Conservation (phyloP, 2,888 invertebrate genomes). For the Malachius bipustulatus region DNA sequence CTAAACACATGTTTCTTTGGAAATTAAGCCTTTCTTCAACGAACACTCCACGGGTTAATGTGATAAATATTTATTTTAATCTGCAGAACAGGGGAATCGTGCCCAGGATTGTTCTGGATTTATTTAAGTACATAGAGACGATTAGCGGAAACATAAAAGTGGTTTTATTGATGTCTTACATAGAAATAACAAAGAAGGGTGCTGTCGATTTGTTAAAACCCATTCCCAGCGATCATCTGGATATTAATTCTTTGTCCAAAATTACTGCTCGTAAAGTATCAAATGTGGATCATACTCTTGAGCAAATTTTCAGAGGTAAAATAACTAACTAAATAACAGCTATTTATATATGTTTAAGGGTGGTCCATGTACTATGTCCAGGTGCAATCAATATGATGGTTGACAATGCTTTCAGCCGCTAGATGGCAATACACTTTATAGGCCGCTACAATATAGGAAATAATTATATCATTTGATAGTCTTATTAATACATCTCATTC, state of each 20-base stretch:
- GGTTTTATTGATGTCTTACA: conserved; percentile 31
- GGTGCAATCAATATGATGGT: too few relatives aligned
- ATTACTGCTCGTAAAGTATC: conserved; percentile 24
- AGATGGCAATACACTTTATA: too few relatives aligned
- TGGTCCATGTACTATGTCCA: too few relatives aligned
- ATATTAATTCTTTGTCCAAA: conserved; percentile 22
- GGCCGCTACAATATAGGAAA: too few relatives aligned
- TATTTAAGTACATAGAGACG: conserved; percentile 28
- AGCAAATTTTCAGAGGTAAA: conserved; percentile 30
- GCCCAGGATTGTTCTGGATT: conserved; percentile 31
- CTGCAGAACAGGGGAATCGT: conserved; percentile 36
- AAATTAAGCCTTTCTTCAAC: too few relatives aligned
- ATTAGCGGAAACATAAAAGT: conserved; percentile 27
- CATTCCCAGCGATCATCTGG: conserved; percentile 20
- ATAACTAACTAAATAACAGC: too few relatives aligned
- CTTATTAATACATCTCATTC: too few relatives aligned
- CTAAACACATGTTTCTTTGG: too few relatives aligned
- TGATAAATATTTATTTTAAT: conserved; percentile 5
- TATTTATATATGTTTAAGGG: too few relatives aligned
- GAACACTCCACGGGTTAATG: neutral
- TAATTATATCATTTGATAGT: too few relatives aligned
- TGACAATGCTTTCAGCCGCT: too few relatives aligned
- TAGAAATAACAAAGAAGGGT: conserved; percentile 31
- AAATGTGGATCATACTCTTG: conserved; percentile 28
- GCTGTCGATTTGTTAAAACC: conserved; percentile 31